These are phyloP conservation scores for Drosophila saltans DNA, from an alignment of 1,140 invertebrate species.

Conservation along the genomic window DNA sequence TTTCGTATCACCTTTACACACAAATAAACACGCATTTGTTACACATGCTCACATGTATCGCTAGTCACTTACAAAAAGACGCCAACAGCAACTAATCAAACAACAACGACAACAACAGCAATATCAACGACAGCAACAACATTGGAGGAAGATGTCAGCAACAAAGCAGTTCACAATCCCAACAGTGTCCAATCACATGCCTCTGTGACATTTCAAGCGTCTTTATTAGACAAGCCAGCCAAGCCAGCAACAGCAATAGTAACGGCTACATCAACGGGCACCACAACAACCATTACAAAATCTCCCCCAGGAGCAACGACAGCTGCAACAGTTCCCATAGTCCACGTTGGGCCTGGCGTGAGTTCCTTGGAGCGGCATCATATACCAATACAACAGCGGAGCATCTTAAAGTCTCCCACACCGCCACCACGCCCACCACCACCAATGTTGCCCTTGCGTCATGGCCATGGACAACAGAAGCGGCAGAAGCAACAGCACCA, in stretches of 20 bases:
- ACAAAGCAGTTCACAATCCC: conserved; percentile 24
- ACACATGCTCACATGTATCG: conserved; percentile 36
- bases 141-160: conserved; percentile 2
- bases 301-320: conserved; percentile 14
- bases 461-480: conserved; percentile 46
- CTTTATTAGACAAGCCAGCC: conserved; percentile 59
- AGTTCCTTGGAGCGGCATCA: conserved; percentile 32
- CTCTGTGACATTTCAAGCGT: conserved; percentile 66
- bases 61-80: conserved; percentile 80
- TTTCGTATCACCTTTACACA: conserved; percentile 29
- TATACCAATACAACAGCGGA: conserved; percentile 30
- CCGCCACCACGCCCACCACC: conserved; percentile 68
- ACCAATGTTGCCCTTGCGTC: conserved; percentile 50
- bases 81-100: conserved; percentile 45
- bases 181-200: conserved; percentile 58
- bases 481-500: conserved; percentile 24
- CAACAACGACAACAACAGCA: conserved; percentile 28
- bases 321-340: conserved; percentile 44
- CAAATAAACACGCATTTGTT: conserved; percentile 21
- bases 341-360: conserved; percentile 48
- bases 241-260: conserved; percentile 10
- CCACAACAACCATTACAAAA: conserved; percentile 5
- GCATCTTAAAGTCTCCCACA: conserved; percentile 62
- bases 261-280: conserved; percentile 15
- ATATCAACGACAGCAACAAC: conserved; percentile 28